These are phyloP conservation scores for Tetanocera ferruginea DNA, from an alignment of 2,888 invertebrate genomes.

Conservation along the genomic window DNA sequence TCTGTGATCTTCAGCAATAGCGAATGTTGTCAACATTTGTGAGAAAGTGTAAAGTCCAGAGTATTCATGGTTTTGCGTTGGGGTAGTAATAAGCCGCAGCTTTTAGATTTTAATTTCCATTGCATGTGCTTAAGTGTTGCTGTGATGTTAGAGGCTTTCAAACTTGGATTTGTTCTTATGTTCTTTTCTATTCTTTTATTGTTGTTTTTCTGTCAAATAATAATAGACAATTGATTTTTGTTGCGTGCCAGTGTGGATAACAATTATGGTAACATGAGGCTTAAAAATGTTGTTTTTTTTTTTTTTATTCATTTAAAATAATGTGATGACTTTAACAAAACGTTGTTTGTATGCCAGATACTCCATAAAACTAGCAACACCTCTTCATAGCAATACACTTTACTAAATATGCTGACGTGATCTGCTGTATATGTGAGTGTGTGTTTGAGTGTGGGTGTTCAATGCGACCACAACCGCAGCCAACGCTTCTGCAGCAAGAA, in stretches of 20 bases:
- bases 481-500: slow-evolving; percentile 19
- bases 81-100: not conserved
- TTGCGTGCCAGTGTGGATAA: not conserved
- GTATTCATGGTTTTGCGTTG: not conserved
- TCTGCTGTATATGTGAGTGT: no score
- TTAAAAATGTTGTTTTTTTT: not conserved
- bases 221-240: slow-evolving; percentile 12
- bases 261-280: not conserved
- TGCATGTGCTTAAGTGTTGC: slow-evolving; percentile 28
- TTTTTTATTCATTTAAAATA: not conserved
- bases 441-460: not conserved
- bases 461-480: slow-evolving; percentile 8
- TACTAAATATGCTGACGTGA: no score
- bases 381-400: no score
- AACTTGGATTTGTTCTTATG: not conserved
- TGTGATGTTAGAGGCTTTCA: not conserved
- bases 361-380: no score
- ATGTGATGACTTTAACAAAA: no score
- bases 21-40: no score
- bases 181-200: no score
- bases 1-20: no score
- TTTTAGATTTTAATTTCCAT: slow-evolving; percentile 2
- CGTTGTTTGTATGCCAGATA: no score
- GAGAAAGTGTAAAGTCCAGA: no score
- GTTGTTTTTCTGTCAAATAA: not conserved